Conservation (phyloP, 2,888 invertebrate genomes). For the Lysandra coridon region DNA sequence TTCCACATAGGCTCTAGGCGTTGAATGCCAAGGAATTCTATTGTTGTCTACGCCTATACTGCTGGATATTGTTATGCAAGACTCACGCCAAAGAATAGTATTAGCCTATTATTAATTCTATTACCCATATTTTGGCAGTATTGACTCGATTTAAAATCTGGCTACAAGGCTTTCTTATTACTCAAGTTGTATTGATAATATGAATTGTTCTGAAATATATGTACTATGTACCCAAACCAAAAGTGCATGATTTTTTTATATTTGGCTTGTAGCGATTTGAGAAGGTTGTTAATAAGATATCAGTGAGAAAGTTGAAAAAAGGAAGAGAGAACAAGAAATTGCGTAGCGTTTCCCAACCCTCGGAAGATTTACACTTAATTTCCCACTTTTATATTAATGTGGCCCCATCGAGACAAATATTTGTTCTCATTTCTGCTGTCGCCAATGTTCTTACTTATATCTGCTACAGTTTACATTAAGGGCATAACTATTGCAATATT, state of each 20-base stretch:
- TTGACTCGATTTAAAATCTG: background rate
- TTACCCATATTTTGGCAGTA: background rate
- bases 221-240: too few relatives aligned
- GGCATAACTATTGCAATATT: constrained; percentile 35
- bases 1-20: constrained; percentile 1
- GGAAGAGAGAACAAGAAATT: background rate
- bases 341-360: background rate
- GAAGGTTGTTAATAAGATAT: background rate
- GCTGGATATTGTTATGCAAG: background rate
- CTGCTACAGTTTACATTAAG: constrained; percentile 25
- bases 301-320: background rate
- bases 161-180: background rate
- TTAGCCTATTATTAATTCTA: background rate
- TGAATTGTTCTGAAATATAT: too few relatives aligned
- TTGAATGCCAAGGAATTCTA: constrained; percentile 22
- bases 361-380: background rate
- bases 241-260: too few relatives aligned
- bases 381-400: background rate
- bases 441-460: background rate
- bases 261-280: background rate
- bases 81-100: background rate
- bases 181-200: background rate
- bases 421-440: background rate
- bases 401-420: background rate
- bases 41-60: background rate